Base-by-base conservation (phyloP, 2,888 invertebrate species). In the Carterocephalus palaemon region DNA sequence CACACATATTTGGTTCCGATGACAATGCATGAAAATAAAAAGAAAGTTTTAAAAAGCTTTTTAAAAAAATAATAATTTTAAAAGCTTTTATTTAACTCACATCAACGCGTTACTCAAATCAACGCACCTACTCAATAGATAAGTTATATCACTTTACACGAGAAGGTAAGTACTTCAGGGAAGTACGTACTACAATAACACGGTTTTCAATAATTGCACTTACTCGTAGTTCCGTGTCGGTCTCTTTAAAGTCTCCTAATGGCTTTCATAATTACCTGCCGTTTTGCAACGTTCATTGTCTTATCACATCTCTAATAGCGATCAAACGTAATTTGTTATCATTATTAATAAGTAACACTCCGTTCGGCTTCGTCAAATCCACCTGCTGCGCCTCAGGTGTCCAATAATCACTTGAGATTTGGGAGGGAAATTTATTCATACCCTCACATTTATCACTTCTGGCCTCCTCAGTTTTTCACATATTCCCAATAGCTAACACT, bases 401-500 rank as follows among this genome's bases (percentile, higher is more conserved):
- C 68, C 64, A 66, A 77, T 82, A 81, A 84, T 82, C 75, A 75
- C 78, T 72, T 68, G 70, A 78, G 75, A 78, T 78, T 80, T 78
- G 57, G 65, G 61, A 69, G 70, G 64, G 69, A 77, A 82, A 82
- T 80, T 78, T 82, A 83, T 84, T 84, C 83, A 83, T 83, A 79
- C 51, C 78, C 72, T 70, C 75, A 62, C 79, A 81, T 82, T 81
- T 80, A 82, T 81, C 80, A 81, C 73, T 72, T 67, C 57, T 71
- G 70, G 74, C 67, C 63, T 64, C 57, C 54, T 56, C 62, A 71
- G 76, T 81, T 82, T 80, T 80, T 77, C 81, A 69, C 74, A 72
- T 73, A 45, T 39, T 31, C 31, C 28, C 10, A 8, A 41, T 31
- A 38, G 41, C 45, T 49, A 49, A 24, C 4, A 19, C 4, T 23